These are phyloP conservation scores for Sparus aurata DNA, from an alignment of 2,797 vertebrate species.

Conservation along the genomic window DNA sequence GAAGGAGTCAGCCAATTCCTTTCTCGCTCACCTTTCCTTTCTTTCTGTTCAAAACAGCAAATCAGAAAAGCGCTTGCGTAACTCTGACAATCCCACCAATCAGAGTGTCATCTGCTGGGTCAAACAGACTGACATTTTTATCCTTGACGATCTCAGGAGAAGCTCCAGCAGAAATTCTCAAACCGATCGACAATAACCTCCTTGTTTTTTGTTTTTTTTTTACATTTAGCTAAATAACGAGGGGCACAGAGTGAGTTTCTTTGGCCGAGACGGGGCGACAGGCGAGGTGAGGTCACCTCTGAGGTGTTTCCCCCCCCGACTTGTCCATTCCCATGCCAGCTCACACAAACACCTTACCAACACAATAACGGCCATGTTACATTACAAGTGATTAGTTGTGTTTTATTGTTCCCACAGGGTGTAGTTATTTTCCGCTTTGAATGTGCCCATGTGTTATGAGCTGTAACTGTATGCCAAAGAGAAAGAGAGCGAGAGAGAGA, in stretches of 20 bases:
- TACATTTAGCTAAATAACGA: constrained; percentile 17
- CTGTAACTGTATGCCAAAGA: constrained; percentile 76
- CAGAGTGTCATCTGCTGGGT: constrained; percentile 28
- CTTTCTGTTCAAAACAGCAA: constrained; percentile 47
- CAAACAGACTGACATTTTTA: constrained; percentile 46
- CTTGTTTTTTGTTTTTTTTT: too few species aligned
- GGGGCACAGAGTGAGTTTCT: constrained; percentile 8
- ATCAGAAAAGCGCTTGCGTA: constrained; percentile 33
- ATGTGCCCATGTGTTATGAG: constrained; percentile 67
- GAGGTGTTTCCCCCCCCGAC: constrained; percentile 57
- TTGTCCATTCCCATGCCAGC: constrained; percentile 47
- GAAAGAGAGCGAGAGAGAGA: constrained; percentile 45
- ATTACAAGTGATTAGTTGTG: constrained; percentile 71
- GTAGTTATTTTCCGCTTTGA: constrained; percentile 74
- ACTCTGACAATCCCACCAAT: constrained; percentile 15
- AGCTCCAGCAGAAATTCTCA: constrained; percentile 43
- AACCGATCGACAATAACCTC: constrained; percentile 29
- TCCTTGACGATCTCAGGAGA: constrained; percentile 16
- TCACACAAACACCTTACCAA: constrained; percentile 58
- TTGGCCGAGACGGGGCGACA: constrained; percentile 50
- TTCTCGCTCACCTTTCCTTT: constrained; percentile 65
- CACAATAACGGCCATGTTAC: constrained; percentile 74
- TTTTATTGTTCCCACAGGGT: constrained; percentile 80
- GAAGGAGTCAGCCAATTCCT: constrained; percentile 43
- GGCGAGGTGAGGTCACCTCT: constrained; percentile 55